Percentiles rank a stretch among this genome's conserved stretches.
These are phyloP conservation scores for Drosophila heteroneura DNA, from an alignment of 2,888 invertebrate species.

Conservation along the genomic window DNA sequence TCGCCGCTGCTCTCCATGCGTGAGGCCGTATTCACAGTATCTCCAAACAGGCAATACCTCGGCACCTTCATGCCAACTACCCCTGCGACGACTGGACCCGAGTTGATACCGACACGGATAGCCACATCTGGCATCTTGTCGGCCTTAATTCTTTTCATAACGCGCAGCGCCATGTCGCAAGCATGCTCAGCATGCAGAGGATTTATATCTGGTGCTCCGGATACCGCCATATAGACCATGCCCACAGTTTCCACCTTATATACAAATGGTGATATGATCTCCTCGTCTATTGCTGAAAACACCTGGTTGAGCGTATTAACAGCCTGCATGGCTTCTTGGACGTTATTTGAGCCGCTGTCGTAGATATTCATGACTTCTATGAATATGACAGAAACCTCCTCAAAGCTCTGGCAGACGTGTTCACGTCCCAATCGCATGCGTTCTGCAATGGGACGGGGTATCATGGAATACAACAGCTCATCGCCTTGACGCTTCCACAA, in stretches of 20 bases:
- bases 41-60: conserved; percentile 95
- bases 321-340: conserved; percentile 90
- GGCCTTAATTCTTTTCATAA: conserved; percentile 89
- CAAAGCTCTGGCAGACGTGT: conserved; percentile 91
- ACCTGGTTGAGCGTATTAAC: conserved; percentile 94
- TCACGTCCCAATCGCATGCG: conserved; percentile 91
- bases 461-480: conserved; percentile 95
- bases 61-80: conserved; percentile 94
- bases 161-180: conserved; percentile 91
- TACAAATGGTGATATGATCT: conserved; percentile 93
- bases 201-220: conserved; percentile 93
- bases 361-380: conserved; percentile 84
- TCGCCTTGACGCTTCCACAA: conserved; percentile 95
- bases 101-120: conserved; percentile 90
- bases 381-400: conserved; percentile 85
- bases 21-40: conserved; percentile 96
- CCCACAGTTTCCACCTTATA: conserved; percentile 98
- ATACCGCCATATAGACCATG: conserved; percentile 96
- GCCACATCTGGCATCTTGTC: conserved; percentile 88
- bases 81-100: conserved; percentile 95
- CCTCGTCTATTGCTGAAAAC: conserved; percentile 93
- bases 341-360: conserved; percentile 78
- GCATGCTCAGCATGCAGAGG: conserved; percentile 91
- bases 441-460: conserved; percentile 94
- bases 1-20: conserved; percentile 92